A percentile compares a stretch with the other conserved stretches of the same genome.
Evolutionary conservation across 2,797 vertebrate species (phyloP).

Genomic region (Anas acuta): DNA sequence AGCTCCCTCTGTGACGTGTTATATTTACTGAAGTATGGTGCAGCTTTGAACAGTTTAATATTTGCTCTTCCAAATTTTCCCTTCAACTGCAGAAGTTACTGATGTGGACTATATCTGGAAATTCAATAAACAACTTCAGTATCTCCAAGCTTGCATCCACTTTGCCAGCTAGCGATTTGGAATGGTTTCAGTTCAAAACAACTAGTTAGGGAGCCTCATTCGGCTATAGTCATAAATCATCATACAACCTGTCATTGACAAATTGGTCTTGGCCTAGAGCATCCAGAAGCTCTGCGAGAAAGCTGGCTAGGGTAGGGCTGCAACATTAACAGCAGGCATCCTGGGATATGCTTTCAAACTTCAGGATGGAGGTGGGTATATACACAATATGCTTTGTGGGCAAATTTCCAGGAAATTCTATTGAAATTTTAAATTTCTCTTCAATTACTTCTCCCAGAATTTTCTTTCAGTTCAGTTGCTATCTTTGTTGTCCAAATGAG

Average conservation of each 20-base stretch:
- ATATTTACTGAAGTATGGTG: not conserved
- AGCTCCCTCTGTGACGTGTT: not conserved
- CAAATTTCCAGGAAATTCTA: constrained; percentile 41
- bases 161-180: constrained; percentile 47
- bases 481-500: constrained; percentile 43
- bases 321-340: constrained; percentile 46
- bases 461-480: constrained; percentile 55
- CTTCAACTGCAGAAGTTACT: not conserved
- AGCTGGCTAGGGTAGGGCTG: constrained; percentile 38
- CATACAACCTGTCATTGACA: constrained; percentile 75
- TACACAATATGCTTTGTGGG: constrained; percentile 32
- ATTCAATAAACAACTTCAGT: constrained; percentile 41
- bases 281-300: constrained; percentile 64
- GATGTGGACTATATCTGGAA: not conserved
- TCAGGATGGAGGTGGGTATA: constrained; percentile 7
- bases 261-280: constrained; percentile 73
- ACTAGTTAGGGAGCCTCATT: constrained; percentile 54
- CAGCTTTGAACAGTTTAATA: not conserved
- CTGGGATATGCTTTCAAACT: constrained; percentile 51
- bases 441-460: constrained; percentile 42
- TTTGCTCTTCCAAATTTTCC: constrained; percentile 35
- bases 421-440: constrained; percentile 49
- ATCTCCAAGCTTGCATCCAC: constrained; percentile 14
- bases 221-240: constrained; percentile 74
- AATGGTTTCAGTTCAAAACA: constrained; percentile 57